Percentiles rank a stretch among this genome's conserved stretches.
Evolutionary conservation across 2,113 vertebrate species (phyloP).

Genomic region (Archocentrus centrarchus): DNA sequence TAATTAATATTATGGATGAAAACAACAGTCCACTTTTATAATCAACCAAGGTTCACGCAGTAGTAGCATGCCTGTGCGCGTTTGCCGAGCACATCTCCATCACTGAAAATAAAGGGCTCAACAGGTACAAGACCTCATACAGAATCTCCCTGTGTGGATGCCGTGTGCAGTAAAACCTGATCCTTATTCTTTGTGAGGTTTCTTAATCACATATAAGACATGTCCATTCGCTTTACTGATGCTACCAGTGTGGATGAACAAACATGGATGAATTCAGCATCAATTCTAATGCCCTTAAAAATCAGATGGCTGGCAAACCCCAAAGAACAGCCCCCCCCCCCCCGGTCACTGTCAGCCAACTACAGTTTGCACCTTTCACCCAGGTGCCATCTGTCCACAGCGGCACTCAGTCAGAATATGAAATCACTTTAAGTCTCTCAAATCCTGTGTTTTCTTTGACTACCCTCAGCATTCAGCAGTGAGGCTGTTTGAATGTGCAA

Average conservation of each 20-base stretch:
- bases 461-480: slow-evolving; percentile 40
- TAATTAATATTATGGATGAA: slow-evolving; percentile 31
- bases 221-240: slow-evolving; percentile 28
- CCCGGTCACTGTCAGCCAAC: slow-evolving; percentile 27
- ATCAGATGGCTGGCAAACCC: slow-evolving; percentile 41
- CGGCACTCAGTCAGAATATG: neutral
- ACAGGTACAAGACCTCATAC: slow-evolving; percentile 76
- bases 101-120: slow-evolving; percentile 79
- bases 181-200: slow-evolving; percentile 9
- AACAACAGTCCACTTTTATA: slow-evolving; percentile 45
- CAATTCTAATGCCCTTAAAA: slow-evolving; percentile 41
- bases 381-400: slow-evolving; percentile 45
- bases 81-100: slow-evolving; percentile 65
- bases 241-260: slow-evolving; percentile 32
- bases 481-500: slow-evolving; percentile 61
- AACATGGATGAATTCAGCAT: slow-evolving; percentile 30
- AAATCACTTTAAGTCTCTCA: slow-evolving; percentile 22
- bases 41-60: slow-evolving; percentile 49
- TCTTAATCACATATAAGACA: slow-evolving; percentile 2
- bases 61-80: slow-evolving; percentile 74
- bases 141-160: slow-evolving; percentile 33
- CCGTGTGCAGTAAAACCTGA: slow-evolving; percentile 7
- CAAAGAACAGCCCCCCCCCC: slow-evolving; percentile 50
- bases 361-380: slow-evolving; percentile 40
- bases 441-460: slow-evolving; percentile 14